A percentile compares a stretch with the other conserved stretches of the same genome.
Conservation (phyloP, 2,113 vertebrate genomes). For the Cephalopholis sonnerati region DNA sequence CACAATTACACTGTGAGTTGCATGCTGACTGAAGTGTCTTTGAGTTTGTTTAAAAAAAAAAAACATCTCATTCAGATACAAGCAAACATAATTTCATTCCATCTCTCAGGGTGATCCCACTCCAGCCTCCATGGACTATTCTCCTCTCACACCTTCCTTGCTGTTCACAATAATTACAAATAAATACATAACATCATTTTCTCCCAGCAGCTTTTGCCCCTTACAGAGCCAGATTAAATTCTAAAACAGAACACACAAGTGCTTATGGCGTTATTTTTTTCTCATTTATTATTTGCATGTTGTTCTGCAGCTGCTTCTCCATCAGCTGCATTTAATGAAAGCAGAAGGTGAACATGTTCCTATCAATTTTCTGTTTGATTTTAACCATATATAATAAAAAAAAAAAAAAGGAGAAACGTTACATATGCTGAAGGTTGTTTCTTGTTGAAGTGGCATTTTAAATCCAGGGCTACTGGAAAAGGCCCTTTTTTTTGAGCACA, state of each 20-base stretch:
- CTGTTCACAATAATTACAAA: constrained; percentile 30
- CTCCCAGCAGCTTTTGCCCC: background rate
- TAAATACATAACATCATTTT: background rate
- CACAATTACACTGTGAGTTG: background rate
- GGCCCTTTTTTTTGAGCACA: background rate
- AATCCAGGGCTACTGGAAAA: background rate
- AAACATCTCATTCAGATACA: background rate
- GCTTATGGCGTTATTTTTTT: background rate
- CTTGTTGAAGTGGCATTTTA: background rate
- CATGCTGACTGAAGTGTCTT: background rate
- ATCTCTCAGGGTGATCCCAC: background rate
- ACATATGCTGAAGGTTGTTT: background rate
- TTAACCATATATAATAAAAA: background rate
- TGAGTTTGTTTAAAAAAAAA: background rate
- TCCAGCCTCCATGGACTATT: background rate
- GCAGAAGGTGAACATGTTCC: background rate
- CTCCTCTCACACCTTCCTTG: constrained; percentile 19
- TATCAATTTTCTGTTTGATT: background rate
- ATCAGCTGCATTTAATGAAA: background rate
- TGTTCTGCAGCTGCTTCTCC: background rate
- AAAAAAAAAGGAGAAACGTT: background rate
- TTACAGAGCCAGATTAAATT: background rate
- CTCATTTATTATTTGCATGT: background rate
- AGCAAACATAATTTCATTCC: background rate
- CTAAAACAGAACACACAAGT: background rate